A percentile compares a stretch with the other conserved stretches of the same genome.
These are phyloP conservation scores for Halesus radiatus DNA, from an alignment of 1,140 invertebrate genomes.

Conservation along the genomic window DNA sequence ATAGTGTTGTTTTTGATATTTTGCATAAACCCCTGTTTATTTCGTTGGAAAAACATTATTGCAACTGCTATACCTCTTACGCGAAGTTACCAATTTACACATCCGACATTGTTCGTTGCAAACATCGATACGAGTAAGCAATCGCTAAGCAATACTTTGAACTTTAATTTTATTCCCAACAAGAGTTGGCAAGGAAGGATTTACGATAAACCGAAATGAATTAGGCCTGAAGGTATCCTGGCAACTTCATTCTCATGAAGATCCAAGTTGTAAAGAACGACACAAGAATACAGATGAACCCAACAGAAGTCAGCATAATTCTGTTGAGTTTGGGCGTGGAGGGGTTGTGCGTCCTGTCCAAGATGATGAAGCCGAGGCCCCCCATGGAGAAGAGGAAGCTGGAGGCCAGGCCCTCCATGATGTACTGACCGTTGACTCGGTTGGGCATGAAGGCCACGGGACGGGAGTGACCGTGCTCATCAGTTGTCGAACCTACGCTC, in stretches of 20 bases:
- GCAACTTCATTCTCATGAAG: conserved; percentile 99
- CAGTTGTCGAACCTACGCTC: conserved; percentile 96
- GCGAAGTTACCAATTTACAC: no score
- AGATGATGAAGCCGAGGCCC: conserved; percentile 95
- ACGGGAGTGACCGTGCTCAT: conserved; percentile 95
- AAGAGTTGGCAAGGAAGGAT: background rate
- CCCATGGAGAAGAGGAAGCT: conserved; percentile 97
- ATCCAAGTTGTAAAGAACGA: conserved; percentile 98
- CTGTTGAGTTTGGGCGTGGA: conserved; percentile 93
- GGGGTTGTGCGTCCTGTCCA: conserved; percentile 94
- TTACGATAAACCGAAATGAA: background rate
- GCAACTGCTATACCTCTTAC: no score
- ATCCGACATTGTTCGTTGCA: no score
- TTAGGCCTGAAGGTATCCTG: conserved; percentile 79
- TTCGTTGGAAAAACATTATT: no score
- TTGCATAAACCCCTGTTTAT: no score
- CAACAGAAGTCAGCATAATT: conserved; percentile 91
- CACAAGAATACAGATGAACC: conserved; percentile 93
- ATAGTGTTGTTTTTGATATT: no score
- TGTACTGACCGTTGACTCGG: conserved; percentile 98
- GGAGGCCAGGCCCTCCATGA: conserved; percentile 97
- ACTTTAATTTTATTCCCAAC: no score
- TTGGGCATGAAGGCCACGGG: conserved; percentile 99
- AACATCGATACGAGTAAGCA: no score
- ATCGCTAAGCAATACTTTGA: no score